Evolutionary conservation across 2,888 invertebrate genomes (phyloP), one percentile per base, ranked within the genome.

Genomic region (Drosophila antonietae): DNA sequence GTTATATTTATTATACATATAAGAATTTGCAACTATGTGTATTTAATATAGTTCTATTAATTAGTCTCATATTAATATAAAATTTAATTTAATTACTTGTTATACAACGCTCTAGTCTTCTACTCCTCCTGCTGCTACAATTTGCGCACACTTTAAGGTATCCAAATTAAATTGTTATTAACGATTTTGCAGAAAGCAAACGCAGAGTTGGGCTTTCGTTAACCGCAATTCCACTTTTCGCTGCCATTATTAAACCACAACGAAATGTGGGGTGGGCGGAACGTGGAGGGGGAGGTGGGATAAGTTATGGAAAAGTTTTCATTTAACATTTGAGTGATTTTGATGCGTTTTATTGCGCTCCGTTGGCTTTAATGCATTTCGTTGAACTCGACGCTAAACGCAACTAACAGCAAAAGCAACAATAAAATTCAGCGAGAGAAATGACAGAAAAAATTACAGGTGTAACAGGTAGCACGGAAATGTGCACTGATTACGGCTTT

Each of bases 301-400:
- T 46, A 23, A 46, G 46, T 49, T 68, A 58, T 56, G 47, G 39
- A 69, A 69, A 56, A 69, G 60, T 74, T 77, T 80, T 71, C 69
- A 71, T 78, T 82, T 74, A 75, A 68, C 81, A 74, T 86, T 73
- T 66, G 72, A 86, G 75, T 81, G 84, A 72, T 70, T 83, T 79
- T 75, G 75, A 72, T 86, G 81, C 78, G 74, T 83, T 83, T 83
- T 59, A 60, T 51, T 83, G 83, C 83, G 86, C 83, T 81, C 55
- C 75, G 81, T 51, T 83, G 84, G 51, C 28, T 73, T 80, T 61
- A 52, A 73, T 77, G 81, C 78, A 81, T 70, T 80, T 66, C 68
- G 75, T 53, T 78, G 70, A 70, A 65, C 68, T 61, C 60, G 28
- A n/a, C 44, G 18, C 51, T 28, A 56, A 56, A 14, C 56, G 5